Base-by-base conservation (phyloP, 2,888 invertebrate species). In the Melipona bicolor region DNA sequence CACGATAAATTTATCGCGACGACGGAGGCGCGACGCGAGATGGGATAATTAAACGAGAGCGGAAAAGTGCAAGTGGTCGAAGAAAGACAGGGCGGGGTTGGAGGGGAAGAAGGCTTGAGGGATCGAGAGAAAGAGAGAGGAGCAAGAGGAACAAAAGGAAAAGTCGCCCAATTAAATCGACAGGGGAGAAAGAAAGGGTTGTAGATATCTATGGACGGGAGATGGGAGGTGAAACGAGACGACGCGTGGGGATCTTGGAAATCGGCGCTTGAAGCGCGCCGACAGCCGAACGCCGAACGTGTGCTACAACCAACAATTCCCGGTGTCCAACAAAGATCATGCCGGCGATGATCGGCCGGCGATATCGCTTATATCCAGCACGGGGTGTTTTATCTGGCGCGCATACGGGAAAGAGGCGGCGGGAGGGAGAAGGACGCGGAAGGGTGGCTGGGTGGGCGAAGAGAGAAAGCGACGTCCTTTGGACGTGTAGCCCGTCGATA, bases 401-500 rank as follows among this genome's bases (percentile, higher is more conserved):
- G 72, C 71, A 81, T 79, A 70, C 50, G 24, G 61, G 67, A 50
- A 43, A 43, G 9, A 43, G 43, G 11, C 9, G 27, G 49, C 56
- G 68, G 32, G 54, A 19, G n/a, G 19, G 19, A 3, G 61, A 43
- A 13, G 61, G 9, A 70, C 21, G 32, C 54, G 4, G 27, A 32
- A 32, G 54, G 13, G 11, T 32, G 27, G 54, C 32, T 32, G 32
- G 52, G 32, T 4, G 59, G 49, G 4, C 13, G 36, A 32, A 50
- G 77, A 73, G 73, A 76, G 86, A 81, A 80, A 72, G 79, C 87
- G 88, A 85, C 87, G 89, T 89, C 87, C 90, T 87, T 89, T 88
- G 89, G 89, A 90, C 89, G 86, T 87, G 90, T 85, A 87, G 88
- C 83, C 87, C 90, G 90, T 90, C 90, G 89, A 90, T 90, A 90